These are phyloP conservation scores for Rhabdomys dilectus DNA, from an alignment of 2,113 vertebrate species.

Conservation along the genomic window DNA sequence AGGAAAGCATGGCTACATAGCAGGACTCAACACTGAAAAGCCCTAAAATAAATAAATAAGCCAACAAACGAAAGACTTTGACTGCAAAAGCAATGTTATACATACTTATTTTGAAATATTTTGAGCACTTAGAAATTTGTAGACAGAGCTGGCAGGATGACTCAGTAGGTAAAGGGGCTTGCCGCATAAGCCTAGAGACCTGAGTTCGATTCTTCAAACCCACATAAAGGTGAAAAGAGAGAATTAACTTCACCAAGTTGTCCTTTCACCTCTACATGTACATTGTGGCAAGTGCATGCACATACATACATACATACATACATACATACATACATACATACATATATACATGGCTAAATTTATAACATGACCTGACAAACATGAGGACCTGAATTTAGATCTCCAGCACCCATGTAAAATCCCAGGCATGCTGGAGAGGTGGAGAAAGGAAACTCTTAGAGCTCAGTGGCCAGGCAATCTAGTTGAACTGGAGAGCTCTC, in stretches of 20 bases:
- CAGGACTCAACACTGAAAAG: background rate
- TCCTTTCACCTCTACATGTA: background rate
- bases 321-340: background rate
- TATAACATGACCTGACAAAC: background rate
- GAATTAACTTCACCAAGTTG: background rate
- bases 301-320: background rate
- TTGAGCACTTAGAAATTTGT: constrained; percentile 14
- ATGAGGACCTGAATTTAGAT: too few relatives aligned
- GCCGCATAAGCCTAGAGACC: background rate
- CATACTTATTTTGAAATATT: constrained; percentile 10
- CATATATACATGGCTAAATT: too few relatives aligned
- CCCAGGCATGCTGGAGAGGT: too few relatives aligned
- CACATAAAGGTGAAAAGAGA: background rate
- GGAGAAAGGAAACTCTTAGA: too few relatives aligned
- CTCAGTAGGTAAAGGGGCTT: background rate
- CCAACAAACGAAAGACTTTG: background rate
- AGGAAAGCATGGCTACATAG: too few relatives aligned
- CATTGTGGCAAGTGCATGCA: background rate
- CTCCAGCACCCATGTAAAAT: background rate
- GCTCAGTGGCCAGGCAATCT: too few relatives aligned
- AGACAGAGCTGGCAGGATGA: background rate
- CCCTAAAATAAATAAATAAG: background rate
- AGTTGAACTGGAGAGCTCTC: background rate
- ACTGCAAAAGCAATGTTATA: background rate
- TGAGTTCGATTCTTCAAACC: background rate